Evolutionary conservation across 2,888 invertebrate species (phyloP), one percentile per base, ranked within the genome.

Genomic region (Abrostola tripartita): DNA sequence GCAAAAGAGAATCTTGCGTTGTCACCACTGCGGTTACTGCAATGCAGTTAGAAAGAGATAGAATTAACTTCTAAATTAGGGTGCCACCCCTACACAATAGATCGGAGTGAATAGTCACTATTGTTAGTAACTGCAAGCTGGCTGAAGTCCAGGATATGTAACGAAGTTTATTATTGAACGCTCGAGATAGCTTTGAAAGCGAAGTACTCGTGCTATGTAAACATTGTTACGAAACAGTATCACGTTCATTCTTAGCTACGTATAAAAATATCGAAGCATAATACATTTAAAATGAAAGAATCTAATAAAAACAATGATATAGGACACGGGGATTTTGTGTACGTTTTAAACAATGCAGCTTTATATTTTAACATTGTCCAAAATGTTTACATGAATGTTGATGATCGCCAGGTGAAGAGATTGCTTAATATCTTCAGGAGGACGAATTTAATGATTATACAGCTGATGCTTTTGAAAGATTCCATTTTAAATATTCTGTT

Each of bases 141-240:
- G 76, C 76, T 55, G 49, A 42, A 50, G 62, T 68, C 76, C 77
- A 77, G 65, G 47, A 40, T 69, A 67, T 62, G 58, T 56, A 67
- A 58, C 52, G 24, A 38, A 36, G 74, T 70, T 67, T 70, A 78
- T 78, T 69, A 75, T 73, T 69, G 56, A 55, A 65, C 55, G 72
- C 38, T 75, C 78, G 78, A 75, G 75, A 76, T 77, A 76, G 74
- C 77, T 77, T 68, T 52, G 68, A 65, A 65, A 75, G 67, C 56
- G 52, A 63, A 58, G 68, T 66, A 54, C 65, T 59, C 50, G 1
- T 56, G 54, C 61, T 73, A 67, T 78, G 65, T 65, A 77, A 74
- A 71, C 65, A 71, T 65, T 58, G 63, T 74, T 74, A 75, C 72
- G 74, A 75, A 74, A 74, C 61, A 62, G 61, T 65, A 74, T 37